Percentiles rank a stretch among this genome's conserved stretches.
phyloP scores from a whole-genome alignment of 35 echinoderm and acorn worm genomes.

The Lytechinus variegatus region DNA sequence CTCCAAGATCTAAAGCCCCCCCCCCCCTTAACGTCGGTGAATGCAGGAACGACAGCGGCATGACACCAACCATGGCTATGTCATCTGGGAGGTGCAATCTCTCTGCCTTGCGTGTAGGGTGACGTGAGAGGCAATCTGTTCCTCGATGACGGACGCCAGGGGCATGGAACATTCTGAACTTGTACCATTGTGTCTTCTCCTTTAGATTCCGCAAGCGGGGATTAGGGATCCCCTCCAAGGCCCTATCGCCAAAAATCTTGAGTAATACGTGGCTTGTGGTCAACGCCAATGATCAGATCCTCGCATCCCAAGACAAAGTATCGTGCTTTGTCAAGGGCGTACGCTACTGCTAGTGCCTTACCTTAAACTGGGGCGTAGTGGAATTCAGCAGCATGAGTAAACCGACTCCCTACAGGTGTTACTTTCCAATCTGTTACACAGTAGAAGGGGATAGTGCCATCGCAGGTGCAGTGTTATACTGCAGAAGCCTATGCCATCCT shows the following conservation, averaged over 20 bases:
- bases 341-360: slow-evolving; percentile 54
- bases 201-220: slow-evolving; percentile 59
- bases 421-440: slow-evolving; percentile 33
- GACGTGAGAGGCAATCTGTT: slow-evolving; percentile 11
- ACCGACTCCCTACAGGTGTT: slow-evolving; percentile 55
- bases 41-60: background rate
- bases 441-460: slow-evolving; percentile 20
- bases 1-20: background rate
- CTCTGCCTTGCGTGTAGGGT: slow-evolving; percentile 32
- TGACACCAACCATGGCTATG: slow-evolving; percentile 8
- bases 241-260: background rate
- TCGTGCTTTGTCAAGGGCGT: slow-evolving; percentile 53
- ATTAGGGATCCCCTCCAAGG: slow-evolving; percentile 48
- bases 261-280: slow-evolving; percentile 62
- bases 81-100: slow-evolving; percentile 52
- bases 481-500: background rate
- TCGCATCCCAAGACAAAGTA: slow-evolving; percentile 55
- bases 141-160: slow-evolving; percentile 36
- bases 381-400: slow-evolving; percentile 48
- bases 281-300: slow-evolving; percentile 56
- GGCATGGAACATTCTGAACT: slow-evolving; percentile 54
- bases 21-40: no score
- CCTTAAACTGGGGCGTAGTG: slow-evolving; percentile 56
- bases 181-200: slow-evolving; percentile 57
- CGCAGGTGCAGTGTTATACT: slow-evolving; percentile 64